phyloP scores from a whole-genome alignment of 64 coral and sea anemone species.

The Stichodactyla mertensii region DNA sequence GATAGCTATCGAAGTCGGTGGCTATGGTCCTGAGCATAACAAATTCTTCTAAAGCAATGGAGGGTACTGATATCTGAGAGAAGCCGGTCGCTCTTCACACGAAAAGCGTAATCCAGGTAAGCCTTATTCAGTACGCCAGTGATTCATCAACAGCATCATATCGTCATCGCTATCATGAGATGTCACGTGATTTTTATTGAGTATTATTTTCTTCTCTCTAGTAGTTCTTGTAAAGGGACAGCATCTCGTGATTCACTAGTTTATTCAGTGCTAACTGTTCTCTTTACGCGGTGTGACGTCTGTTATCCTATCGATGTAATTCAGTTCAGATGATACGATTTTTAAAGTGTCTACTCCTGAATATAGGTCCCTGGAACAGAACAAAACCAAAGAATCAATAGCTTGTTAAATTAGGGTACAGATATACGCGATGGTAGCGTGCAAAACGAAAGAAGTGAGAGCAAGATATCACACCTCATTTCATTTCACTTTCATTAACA shows the following conservation, averaged over 20 bases:
- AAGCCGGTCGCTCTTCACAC: background rate
- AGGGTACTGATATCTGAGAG: no score
- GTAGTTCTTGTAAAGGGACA: background rate
- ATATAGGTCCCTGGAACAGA: conserved; percentile 6
- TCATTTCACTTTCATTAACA: no score
- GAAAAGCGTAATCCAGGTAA: background rate
- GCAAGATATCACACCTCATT: no score
- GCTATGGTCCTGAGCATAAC: no score
- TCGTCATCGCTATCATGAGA: background rate
- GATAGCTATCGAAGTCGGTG: no score
- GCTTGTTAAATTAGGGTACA: background rate
- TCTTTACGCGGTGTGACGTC: conserved; percentile 44
- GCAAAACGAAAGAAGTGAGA: no score
- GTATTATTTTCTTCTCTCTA: background rate
- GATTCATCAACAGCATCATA: background rate
- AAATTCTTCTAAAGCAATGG: no score
- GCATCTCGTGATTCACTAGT: background rate
- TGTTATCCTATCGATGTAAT: conserved; percentile 94
- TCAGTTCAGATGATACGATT: conserved; percentile 75
- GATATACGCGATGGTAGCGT: no score
- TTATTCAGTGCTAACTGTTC: conserved; percentile 2
- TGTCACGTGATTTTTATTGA: background rate
- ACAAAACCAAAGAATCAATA: background rate
- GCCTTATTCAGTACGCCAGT: background rate
- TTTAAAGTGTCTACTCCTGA: conserved; percentile 77